Evolutionary conservation across 2,888 invertebrate genomes (phyloP).

Genomic region (Pycnomerus fuliginosus): DNA sequence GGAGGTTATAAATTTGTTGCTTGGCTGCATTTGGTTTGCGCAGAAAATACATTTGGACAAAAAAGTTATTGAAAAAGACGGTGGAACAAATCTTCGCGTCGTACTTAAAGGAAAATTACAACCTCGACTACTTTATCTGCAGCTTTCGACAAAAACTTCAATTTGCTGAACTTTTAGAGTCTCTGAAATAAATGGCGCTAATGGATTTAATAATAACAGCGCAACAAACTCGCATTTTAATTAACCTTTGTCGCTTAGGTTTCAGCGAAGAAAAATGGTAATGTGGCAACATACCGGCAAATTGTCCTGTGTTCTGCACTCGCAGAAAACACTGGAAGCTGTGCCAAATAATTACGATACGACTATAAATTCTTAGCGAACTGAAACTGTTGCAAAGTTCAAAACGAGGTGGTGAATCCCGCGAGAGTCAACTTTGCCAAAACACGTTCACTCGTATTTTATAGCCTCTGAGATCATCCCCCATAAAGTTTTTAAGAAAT

Average conservation of each 20-base stretch:
- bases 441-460: slow-evolving; percentile 22
- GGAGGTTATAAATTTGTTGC: slow-evolving; percentile 47
- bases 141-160: slow-evolving; percentile 5
- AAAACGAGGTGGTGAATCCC: slow-evolving; percentile 20
- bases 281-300: slow-evolving; percentile 11
- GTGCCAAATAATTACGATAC: slow-evolving; percentile 20
- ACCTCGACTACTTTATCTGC: slow-evolving; percentile 28
- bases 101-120: slow-evolving; percentile 33
- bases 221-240: slow-evolving; percentile 1
- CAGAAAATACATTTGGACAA: slow-evolving; percentile 27
- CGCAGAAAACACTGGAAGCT: slow-evolving; percentile 13
- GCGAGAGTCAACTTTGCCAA: slow-evolving; percentile 13
- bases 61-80: slow-evolving; percentile 29
- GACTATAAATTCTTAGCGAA: slow-evolving; percentile 20
- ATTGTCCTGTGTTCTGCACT: slow-evolving; percentile 13
- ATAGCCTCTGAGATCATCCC: slow-evolving; percentile 6
- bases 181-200: slow-evolving; percentile 4
- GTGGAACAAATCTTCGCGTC: slow-evolving; percentile 33
- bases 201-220: slow-evolving; percentile 10
- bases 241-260: slow-evolving; percentile 2
- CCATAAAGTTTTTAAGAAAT: slow-evolving; percentile 17
- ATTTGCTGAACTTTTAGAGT: slow-evolving; percentile 6
- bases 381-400: slow-evolving; percentile 16
- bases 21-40: slow-evolving; percentile 32
- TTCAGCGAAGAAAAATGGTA: slow-evolving; percentile 10